Conservation (phyloP, 2,797 vertebrate species). For the Pelochelys cantorii region DNA sequence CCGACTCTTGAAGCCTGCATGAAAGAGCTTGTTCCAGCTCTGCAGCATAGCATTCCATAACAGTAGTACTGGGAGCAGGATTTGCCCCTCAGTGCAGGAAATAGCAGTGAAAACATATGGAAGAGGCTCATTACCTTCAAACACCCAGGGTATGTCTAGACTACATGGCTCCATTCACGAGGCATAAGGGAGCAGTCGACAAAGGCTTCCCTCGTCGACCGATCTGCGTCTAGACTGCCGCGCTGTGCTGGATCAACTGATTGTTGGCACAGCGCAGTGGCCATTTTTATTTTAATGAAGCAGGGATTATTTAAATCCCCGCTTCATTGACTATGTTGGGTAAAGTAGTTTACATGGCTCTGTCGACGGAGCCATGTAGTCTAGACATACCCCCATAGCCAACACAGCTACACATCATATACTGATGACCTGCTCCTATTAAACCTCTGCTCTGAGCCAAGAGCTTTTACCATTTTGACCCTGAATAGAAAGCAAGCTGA, state of each 20-base stretch:
- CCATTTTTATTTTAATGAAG: no score
- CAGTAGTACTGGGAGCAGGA: background rate
- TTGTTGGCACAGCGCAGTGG: no score
- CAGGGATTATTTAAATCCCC: no score
- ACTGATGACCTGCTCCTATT: background rate
- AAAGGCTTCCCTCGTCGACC: no score
- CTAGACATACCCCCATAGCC: background rate
- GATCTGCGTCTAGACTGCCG: no score
- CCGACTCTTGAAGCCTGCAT: background rate
- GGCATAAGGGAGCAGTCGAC: no score
- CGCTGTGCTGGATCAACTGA: no score
- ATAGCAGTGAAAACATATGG: background rate
- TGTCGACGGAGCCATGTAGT: no score
- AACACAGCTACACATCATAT: background rate
- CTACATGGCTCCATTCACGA: no score
- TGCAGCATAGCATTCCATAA: background rate
- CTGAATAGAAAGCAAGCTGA: background rate
- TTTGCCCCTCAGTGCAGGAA: background rate
- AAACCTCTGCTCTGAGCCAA: background rate
- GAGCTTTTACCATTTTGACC: background rate
- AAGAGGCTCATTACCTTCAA: background rate
- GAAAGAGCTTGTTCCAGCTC: background rate
- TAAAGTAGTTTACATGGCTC: no score
- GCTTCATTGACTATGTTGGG: no score
- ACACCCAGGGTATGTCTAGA: background rate